These are phyloP conservation scores for Temnothorax longispinosus DNA, from an alignment of 1,140 invertebrate species.

Conservation along the genomic window DNA sequence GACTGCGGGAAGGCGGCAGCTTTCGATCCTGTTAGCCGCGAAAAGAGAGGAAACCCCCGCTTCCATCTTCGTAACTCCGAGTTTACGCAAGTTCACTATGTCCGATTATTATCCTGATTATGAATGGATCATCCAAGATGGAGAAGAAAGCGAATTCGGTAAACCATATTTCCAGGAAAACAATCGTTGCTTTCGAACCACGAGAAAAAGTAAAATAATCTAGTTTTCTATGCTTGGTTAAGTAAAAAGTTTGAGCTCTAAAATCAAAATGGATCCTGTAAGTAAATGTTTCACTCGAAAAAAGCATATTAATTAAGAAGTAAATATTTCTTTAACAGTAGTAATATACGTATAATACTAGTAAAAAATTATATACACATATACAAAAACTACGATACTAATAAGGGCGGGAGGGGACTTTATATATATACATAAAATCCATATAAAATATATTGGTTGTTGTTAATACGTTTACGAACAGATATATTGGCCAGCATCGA, in stretches of 20 bases:
- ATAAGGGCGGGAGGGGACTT: background rate
- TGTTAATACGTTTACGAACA: background rate
- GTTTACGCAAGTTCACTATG: constrained; percentile 19
- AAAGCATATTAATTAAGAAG: background rate
- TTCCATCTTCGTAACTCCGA: background rate
- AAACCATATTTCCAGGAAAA: constrained; percentile 7
- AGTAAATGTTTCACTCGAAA: background rate
- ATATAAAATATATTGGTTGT: background rate
- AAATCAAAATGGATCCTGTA: background rate
- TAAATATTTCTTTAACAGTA: background rate
- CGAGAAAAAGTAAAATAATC: background rate
- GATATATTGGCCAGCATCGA: background rate
- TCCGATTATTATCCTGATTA: background rate
- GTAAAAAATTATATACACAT: background rate
- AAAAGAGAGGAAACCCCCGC: constrained; percentile 32
- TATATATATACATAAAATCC: background rate
- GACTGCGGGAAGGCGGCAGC: constrained; percentile 56
- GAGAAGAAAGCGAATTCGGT: constrained; percentile 7
- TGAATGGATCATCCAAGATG: background rate
- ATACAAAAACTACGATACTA: background rate
- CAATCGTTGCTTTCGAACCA: background rate
- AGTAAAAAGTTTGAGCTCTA: background rate
- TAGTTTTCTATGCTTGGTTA: background rate
- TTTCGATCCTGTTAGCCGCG: constrained; percentile 25
- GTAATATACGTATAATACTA: background rate